Base-by-base conservation (phyloP, 2,797 vertebrate genomes). In the Tokudaia tokunoshimensis region DNA sequence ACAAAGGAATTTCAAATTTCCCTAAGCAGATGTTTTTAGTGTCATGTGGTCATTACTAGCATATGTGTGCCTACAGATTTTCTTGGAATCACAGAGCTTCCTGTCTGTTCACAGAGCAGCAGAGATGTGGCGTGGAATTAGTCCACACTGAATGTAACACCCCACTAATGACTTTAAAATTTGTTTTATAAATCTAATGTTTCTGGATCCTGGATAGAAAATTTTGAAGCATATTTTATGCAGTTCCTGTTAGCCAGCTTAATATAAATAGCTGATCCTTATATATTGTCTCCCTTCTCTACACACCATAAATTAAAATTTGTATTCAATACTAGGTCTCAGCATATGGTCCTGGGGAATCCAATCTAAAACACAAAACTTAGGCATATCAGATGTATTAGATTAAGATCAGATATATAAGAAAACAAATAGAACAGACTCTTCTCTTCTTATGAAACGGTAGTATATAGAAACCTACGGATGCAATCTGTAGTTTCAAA, bases 1-100 rank as follows among this genome's bases (percentile, higher is more conserved):
- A 55, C 80, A 92, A 89, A 96, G 41, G 19, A 75, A 75, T 4
- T 44, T 7, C 95, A 19, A 83, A 55, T 7, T 89, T 89, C 41
- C 4, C 17, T 55, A 26, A 80, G 74, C 0, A 81, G 26, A 55
- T 89, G 20, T n/a, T 89, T 26, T 94, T 24, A n/a, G 15, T 82
- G 26, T 12, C 7, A 31, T 55, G 20, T 15, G 79, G 26, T 5
- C 67, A 86, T 61, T 29, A 31, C 52, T 80, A 63, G 11, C 5
- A 65, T 52, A 10, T 76, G 41, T 63, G 15, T 89, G 63, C 17
- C 44, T 78, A n/a, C 72, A 37, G 26, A 63, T 84, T 82, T 78
- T 52, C 44, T 34, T 67, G 20, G 63, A n/a, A 83, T 85, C 82
- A 34, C 12, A 31, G 31, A 92, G 3, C 2, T 88, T 65, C n/a